Evolutionary conservation across 2,888 invertebrate genomes (phyloP), one percentile per base, ranked within the genome.

Genomic region (Andrena haemorrhoa): DNA sequence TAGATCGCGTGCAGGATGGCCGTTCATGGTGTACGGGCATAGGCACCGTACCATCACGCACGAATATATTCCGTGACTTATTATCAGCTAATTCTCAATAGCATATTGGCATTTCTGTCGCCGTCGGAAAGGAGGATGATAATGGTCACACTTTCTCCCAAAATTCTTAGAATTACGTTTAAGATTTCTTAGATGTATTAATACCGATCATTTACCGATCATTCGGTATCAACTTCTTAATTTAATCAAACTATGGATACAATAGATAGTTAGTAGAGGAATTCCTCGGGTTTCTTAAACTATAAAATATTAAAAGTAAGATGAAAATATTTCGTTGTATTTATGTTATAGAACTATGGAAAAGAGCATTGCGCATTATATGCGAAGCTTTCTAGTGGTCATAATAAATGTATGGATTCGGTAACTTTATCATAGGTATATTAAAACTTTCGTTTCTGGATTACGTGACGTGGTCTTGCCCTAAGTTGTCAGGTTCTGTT

Each of bases 21-120:
- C 88, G 89, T 92, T 87, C 88, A 86, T 87, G 79, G 85, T 86
- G 87, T 70, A 69, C 69, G 79, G 89, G 82, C 90, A 90, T 88
- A 90, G 91, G 90, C 85, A 92, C 92, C 89, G 92, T 92, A 90
- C 91, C 91, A 91, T 88, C 88, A 83, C 81, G 78, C 75, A 86
- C 73, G 51, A 58, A 61, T 61, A 58, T 85, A 58, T 85, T 78
- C 49, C 85, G 76, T 84, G 83, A 83, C 75, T 81, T 79, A 65
- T 80, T 63, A 71, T 72, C 63, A 61, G 47, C 31, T 5, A 51
- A 0, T 41, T 56, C 23, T 66, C 33, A 49, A 16, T 33, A 29
- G 69, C 35, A 16, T 33, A 41, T 41, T 41, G 10, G 35, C 10
- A 69, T 56, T 56, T 41, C 35, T 26, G 35, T 69, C 69, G 20